Conservation (phyloP, 2,797 vertebrate species). For the Trachurus trachurus region DNA sequence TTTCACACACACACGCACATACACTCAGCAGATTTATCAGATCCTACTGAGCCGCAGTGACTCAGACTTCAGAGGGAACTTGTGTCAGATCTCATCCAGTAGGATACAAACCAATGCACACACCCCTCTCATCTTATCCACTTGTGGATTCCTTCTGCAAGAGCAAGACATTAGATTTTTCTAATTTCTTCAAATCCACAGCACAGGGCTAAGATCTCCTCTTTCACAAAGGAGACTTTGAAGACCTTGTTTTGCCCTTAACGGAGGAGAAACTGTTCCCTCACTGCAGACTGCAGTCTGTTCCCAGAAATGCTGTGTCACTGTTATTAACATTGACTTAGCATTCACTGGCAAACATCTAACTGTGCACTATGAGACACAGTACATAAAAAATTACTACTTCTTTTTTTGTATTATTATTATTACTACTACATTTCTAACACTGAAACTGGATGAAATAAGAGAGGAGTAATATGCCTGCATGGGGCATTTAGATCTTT, state of each 20-base stretch:
- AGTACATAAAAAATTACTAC: conserved; percentile 11
- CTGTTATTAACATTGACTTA: conserved; percentile 31
- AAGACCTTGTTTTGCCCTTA: conserved; percentile 51
- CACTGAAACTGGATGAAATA: not conserved
- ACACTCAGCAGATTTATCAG: conserved; percentile 22
- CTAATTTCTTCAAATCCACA: conserved; percentile 36
- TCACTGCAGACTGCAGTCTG: conserved; percentile 61
- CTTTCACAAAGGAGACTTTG: conserved; percentile 22
- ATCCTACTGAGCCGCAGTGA: conserved; percentile 38
- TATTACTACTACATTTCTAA: not conserved
- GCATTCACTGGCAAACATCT: conserved; percentile 17
- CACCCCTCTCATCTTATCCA: conserved; percentile 54
- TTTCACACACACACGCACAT: conserved; percentile 29
- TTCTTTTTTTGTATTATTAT: not conserved
- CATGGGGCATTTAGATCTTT: not conserved
- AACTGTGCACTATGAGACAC: not conserved
- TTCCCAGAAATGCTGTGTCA: conserved; percentile 69
- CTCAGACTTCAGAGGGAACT: conserved; percentile 57
- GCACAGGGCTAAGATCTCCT: conserved; percentile 20
- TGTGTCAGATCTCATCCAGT: conserved; percentile 50
- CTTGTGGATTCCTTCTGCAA: conserved; percentile 41
- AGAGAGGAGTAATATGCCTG: not conserved
- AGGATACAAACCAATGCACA: conserved; percentile 12
- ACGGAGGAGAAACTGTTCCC: conserved; percentile 48
- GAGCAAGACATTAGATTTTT: conserved; percentile 44